These are phyloP conservation scores for Merluccius polli DNA, from an alignment of 2,797 vertebrate genomes.

Conservation along the genomic window DNA sequence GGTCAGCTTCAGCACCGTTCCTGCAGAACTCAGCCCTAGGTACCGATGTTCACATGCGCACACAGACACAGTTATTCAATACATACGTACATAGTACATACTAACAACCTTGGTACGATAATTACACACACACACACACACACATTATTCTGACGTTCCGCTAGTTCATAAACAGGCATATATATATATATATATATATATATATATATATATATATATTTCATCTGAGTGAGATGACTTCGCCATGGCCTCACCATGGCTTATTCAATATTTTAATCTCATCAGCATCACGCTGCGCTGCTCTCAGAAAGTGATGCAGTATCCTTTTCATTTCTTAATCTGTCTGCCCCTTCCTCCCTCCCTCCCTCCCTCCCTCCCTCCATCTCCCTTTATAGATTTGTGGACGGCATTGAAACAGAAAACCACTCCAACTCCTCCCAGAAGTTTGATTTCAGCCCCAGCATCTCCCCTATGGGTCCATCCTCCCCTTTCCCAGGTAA, in stretches of 20 bases:
- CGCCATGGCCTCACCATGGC: neutral
- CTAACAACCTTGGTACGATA: too few species aligned
- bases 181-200: neutral
- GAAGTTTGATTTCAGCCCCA: slow-evolving; percentile 78
- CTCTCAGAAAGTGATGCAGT: neutral
- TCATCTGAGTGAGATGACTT: neutral
- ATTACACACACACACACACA: neutral
- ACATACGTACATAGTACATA: neutral
- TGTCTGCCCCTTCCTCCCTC: neutral
- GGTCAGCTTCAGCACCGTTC: slow-evolving; percentile 71
- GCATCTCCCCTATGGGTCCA: slow-evolving; percentile 50
- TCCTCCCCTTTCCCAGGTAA: slow-evolving; percentile 59
- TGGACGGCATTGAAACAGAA: slow-evolving; percentile 80
- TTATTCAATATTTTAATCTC: neutral
- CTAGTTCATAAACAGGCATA: neutral
- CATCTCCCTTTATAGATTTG: slow-evolving; percentile 62
- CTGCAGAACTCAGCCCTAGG: slow-evolving; percentile 79
- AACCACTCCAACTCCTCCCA: slow-evolving; percentile 61
- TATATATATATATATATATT: neutral
- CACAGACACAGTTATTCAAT: neutral
- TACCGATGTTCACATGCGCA: slow-evolving; percentile 38
- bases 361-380: neutral
- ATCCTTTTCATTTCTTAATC: neutral
- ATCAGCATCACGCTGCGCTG: neutral
- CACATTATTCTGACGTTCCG: too few species aligned